A percentile compares a stretch with the other conserved stretches of the same genome.
Evolutionary conservation across 2,797 vertebrate genomes (phyloP).

Genomic region (Coranthus polyacanthus): DNA sequence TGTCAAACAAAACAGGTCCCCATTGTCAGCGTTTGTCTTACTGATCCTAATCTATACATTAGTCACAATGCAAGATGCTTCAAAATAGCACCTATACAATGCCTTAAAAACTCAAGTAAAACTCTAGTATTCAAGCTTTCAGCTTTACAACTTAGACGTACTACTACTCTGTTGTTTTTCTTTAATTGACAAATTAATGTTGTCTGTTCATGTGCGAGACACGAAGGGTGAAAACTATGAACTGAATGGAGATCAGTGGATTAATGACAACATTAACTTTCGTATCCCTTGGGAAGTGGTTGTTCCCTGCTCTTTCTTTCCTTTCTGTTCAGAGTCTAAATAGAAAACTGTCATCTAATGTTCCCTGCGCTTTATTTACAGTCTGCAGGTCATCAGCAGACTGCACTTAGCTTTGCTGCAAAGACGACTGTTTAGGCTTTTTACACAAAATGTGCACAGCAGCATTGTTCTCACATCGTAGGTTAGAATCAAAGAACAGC

Average conservation of each 20-base stretch:
- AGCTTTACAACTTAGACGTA: slow-evolving; percentile 38
- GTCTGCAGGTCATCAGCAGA: slow-evolving; percentile 13
- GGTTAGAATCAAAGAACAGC: not conserved
- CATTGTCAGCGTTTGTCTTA: not conserved
- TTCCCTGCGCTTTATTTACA: slow-evolving; percentile 27
- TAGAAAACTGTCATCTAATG: slow-evolving; percentile 1
- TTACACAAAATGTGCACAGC: not conserved
- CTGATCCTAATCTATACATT: slow-evolving; percentile 9
- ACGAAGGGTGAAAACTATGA: slow-evolving; percentile 24
- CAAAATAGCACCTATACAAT: slow-evolving; percentile 41
- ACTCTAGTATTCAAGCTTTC: slow-evolving; percentile 59
- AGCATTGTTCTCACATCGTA: not conserved
- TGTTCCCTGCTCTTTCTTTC: not conserved
- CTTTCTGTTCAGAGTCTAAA: not conserved
- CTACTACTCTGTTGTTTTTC: slow-evolving; percentile 13
- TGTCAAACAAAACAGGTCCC: not conserved
- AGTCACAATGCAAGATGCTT: slow-evolving; percentile 25
- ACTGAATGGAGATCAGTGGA: not conserved
- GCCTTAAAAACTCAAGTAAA: slow-evolving; percentile 65
- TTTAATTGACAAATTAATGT: slow-evolving; percentile 27
- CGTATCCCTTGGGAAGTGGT: not conserved
- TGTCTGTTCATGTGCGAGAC: slow-evolving; percentile 43
- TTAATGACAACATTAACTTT: not conserved
- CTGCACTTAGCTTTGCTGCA: not conserved
- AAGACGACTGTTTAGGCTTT: not conserved